These are phyloP conservation scores for Latrodectus hesperus DNA, from an alignment of 2,888 invertebrate genomes.

Conservation along the genomic window DNA sequence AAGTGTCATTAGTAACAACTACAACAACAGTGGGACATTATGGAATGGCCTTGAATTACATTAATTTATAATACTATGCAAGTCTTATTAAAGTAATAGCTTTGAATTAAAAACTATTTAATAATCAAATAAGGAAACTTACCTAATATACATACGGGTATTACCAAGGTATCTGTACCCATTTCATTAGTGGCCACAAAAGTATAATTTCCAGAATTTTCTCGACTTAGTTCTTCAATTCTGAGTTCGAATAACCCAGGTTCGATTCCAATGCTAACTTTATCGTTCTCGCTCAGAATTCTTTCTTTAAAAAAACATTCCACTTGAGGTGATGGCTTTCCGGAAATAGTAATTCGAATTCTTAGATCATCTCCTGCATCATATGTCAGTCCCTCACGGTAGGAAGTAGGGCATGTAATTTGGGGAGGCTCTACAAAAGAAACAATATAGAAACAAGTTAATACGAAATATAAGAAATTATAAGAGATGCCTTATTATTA, in stretches of 20 bases:
- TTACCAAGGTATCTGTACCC: conserved; percentile 80
- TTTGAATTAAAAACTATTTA: too few relatives aligned
- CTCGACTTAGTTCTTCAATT: conserved; percentile 79
- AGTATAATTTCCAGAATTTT: conserved; percentile 82
- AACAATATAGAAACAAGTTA: neutral
- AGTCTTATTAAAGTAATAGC: too few relatives aligned
- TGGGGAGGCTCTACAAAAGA: conserved; percentile 82
- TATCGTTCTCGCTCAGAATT: conserved; percentile 76
- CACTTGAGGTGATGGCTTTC: conserved; percentile 87
- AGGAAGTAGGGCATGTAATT: conserved; percentile 86
- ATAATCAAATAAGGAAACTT: neutral
- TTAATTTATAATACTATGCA: too few relatives aligned
- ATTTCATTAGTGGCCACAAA: conserved; percentile 82
- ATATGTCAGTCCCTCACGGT: conserved; percentile 90
- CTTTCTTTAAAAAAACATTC: conserved; percentile 79
- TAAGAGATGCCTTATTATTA: too few relatives aligned
- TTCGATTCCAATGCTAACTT: conserved; percentile 74
- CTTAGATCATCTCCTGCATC: conserved; percentile 87
- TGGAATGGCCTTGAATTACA: too few relatives aligned
- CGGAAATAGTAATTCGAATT: conserved; percentile 76
- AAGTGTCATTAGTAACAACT: too few relatives aligned
- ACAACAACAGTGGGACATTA: too few relatives aligned
- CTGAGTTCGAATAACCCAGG: conserved; percentile 79
- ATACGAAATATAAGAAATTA: too few relatives aligned
- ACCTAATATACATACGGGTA: conserved; percentile 89